Base-by-base conservation (phyloP, 2,113 vertebrate species). In the Choloepus hoffmanni region DNA sequence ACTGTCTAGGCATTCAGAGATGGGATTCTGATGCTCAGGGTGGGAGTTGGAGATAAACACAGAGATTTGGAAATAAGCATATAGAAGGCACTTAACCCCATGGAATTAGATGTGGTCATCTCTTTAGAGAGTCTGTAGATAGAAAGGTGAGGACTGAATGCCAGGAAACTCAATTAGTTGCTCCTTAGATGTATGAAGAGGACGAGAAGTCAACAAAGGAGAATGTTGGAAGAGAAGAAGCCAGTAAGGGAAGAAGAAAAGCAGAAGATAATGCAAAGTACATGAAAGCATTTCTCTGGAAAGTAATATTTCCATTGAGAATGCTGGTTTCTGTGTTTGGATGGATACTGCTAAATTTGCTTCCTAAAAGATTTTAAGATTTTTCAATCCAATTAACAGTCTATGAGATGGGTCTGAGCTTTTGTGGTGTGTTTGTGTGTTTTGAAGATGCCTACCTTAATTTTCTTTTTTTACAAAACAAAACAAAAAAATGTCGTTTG, bases 301-400 rank as follows among this genome's bases (percentile, higher is more conserved):
- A 70, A 43, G 45, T 30, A 84, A 60, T 19, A 7, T 9, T 40
- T 65, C 3, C 14, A 9, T 68, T 76, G 14, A 0, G 82, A 92
- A 19, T 45, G 8, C 12, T 88, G 36, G 5, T 3, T 85, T 90
- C 85, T 85, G 5, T 43, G 43, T 85, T 95, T 89, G 86, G 36
- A 93, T 67, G 8, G 21, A 36, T 58, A 48, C 1, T 84, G 1
- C 11, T 23, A 68, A 21, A 65, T 67, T 67, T 50, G 30, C 16
- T 14, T 95, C 3, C 63, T 60, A 48, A 94, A 86, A 68, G 23
- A 40, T 58, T 82, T 5, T 21, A 55, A 2, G 36, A 43, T 3
- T 19, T 36, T 79, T 30, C 0, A 58, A 36, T 76, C 0, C 4
- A 86, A 5, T 4, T 50, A 70, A 55, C 81, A 70, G 1, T 58